Evolutionary conservation across 2,113 vertebrate genomes (phyloP).

Genomic region (Malurus cyaneus): DNA sequence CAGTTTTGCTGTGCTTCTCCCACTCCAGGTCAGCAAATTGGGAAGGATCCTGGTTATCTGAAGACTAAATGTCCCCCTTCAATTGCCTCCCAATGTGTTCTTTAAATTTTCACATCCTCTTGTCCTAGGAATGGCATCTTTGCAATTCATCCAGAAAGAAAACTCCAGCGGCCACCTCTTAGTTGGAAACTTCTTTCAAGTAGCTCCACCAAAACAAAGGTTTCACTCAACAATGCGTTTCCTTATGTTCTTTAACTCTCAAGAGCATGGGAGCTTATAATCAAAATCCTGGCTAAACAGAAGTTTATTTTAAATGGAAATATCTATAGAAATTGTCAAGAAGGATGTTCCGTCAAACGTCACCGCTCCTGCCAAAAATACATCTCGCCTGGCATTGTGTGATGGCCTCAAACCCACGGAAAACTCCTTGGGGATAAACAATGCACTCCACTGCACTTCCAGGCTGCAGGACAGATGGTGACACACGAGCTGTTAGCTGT

Average conservation of each 20-base stretch:
- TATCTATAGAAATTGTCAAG: conserved; percentile 17
- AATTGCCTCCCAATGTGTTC: no score
- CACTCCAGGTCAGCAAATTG: background rate
- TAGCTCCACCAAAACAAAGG: conserved; percentile 21
- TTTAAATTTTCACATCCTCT: background rate
- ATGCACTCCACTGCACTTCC: background rate
- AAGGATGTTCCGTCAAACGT: conserved; percentile 10
- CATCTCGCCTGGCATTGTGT: background rate
- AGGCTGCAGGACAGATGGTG: background rate
- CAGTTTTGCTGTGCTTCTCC: background rate
- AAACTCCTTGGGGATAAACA: background rate
- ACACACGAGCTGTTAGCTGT: background rate
- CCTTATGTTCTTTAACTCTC: background rate
- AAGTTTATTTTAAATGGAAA: conserved; percentile 42
- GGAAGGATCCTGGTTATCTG: background rate
- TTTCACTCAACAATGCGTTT: conserved; percentile 28
- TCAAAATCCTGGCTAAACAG: background rate
- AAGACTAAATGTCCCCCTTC: background rate
- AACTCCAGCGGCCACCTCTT: background rate
- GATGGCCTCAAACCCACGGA: background rate
- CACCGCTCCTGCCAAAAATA: conserved; percentile 32
- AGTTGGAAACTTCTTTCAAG: background rate
- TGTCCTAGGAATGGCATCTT: background rate
- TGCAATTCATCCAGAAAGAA: background rate
- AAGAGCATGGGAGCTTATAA: background rate